A percentile compares a stretch with the other conserved stretches of the same genome.
Conservation (phyloP, 1,140 invertebrate genomes). For the Caerostris darwini region DNA sequence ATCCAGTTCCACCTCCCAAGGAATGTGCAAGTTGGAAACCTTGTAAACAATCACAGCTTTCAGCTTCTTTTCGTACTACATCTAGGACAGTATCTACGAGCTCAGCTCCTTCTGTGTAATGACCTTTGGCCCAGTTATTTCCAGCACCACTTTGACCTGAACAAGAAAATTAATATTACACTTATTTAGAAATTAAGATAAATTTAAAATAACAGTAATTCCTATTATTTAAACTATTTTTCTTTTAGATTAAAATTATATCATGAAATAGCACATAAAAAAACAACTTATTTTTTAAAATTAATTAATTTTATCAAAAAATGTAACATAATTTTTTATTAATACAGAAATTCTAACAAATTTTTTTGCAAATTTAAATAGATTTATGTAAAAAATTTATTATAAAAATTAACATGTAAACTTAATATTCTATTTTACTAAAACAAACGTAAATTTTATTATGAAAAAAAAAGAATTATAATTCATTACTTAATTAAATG, state of each 20-base stretch:
- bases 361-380: background rate
- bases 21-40: constrained; percentile 90
- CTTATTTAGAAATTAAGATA: background rate
- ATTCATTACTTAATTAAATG: background rate
- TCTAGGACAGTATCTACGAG: constrained; percentile 91
- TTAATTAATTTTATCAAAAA: background rate
- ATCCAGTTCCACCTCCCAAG: constrained; percentile 91
- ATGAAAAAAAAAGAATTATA: too few relatives aligned
- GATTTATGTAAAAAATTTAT: background rate
- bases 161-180: background rate
- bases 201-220: background rate
- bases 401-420: background rate
- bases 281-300: background rate
- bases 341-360: background rate
- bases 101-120: constrained; percentile 83
- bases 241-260: background rate
- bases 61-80: constrained; percentile 92
- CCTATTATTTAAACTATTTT: too few relatives aligned
- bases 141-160: constrained; percentile 85
- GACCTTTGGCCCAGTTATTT: constrained; percentile 90
- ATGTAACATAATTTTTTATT: background rate
- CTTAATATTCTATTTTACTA: background rate
- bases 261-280: background rate
- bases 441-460: too few relatives aligned
- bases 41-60: constrained; percentile 91